Base-by-base conservation (phyloP, 2,797 vertebrate genomes). In the Eospalax fontanierii region DNA sequence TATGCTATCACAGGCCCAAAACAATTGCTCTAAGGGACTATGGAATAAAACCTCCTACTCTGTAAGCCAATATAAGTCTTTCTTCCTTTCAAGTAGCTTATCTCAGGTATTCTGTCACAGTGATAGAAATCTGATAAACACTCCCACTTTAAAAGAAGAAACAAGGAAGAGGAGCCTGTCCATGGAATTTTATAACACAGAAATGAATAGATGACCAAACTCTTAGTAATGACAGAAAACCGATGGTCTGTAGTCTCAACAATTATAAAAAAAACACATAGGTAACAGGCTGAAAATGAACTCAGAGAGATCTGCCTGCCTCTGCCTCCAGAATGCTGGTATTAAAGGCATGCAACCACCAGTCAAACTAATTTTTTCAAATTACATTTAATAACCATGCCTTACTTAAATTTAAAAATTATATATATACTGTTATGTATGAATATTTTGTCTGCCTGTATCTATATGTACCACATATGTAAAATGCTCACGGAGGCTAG, bases 141-240 rank as follows among this genome's bases (percentile, higher is more conserved):
- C 18, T 54, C 26, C 28, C 38, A 9, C 30, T 83, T 33, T 15
- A 70, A 68, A 81, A 50, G 65, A 68, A 81, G 46, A 89, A 38
- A 21, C 4, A 26, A 40, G 12, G 50, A 68, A 2, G 43, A 89
- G 43, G 59, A 61, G 46, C 43, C 63, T 43, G 63, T 81, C n/a
- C n/a, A n/a, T n/a, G n/a, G n/a, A n/a, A n/a, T n/a, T n/a, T n/a
- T n/a, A 79, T 2, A 75, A 74, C 65, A 88, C 50, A 85, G 0
- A 80, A 8, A 84, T n/a, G 16, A 63, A 38, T 4, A 4, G 63
- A 35, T 35, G 40, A 68, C 43, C 70, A 92, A 76, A 92, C 73
- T 65, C 74, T 86, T 75, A 30, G 61, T 78, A 83, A 78, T 43
- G 66, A 93, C 79, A 24, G 33, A 89, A 92, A 88, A 83, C 76